Base-by-base conservation (phyloP, 1,140 invertebrate genomes). In the Helicoverpa armigera region DNA sequence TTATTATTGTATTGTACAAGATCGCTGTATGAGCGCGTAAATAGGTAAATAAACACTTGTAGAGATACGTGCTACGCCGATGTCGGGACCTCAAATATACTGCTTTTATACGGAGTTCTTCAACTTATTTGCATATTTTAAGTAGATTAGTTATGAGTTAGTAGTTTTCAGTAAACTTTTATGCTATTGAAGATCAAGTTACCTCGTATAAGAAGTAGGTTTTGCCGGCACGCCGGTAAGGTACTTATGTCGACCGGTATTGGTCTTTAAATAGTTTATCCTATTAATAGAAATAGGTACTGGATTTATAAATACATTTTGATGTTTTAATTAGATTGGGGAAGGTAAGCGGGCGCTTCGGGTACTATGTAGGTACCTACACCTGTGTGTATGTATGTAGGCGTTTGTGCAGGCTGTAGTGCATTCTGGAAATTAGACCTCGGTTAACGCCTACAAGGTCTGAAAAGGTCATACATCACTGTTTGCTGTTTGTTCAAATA, bases 1-100 rank as follows among this genome's bases (percentile, higher is more conserved):
- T 79, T 79, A 69, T 69, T 65, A 70, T 61, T 51, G 65, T 79
- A 67, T 79, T 56, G 18, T 70, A 65, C 23, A 56, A 80, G 54
- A 81, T 67, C 60, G 72, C 35, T 58, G 73, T 81, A 79, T 53
- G 63, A 81, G 69, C 74, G 82, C 78, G 81, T 83, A 82, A 84
- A 86, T 83, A 88, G 60, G 91, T 94, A 94, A 94, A 94, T 93
- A 94, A 93, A 93, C 91, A 94, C 91, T 93, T 91, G 91, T 92
- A 89, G 90, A 86, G 80, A 83, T 50, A 77, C 78, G 86, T 81
- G 83, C 83, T 85, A 87, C 83, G 82, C 58, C 48, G 85, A 75
- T 63, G 56, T 83, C 81, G 56, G n/a, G 23, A 56, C 5, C 58
- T 48, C 31, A 61, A 54, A 61, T 79, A 67, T 65, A 65, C 56